Percentiles rank a stretch among this genome's conserved stretches.
phyloP scores from a whole-genome alignment of 2,888 invertebrate species.

The Ennomos quercinarius region DNA sequence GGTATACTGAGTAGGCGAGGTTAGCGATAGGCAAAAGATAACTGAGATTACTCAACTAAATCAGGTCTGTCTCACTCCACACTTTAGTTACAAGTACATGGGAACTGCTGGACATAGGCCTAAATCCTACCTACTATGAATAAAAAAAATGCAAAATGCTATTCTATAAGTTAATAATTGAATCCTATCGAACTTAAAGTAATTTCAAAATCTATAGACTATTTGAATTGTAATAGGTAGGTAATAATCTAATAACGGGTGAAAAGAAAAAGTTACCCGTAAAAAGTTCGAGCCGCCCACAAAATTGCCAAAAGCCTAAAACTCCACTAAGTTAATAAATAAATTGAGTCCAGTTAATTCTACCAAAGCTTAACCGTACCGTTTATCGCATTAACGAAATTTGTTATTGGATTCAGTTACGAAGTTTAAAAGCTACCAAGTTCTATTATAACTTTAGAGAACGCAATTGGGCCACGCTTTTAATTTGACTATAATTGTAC shows the following conservation, averaged over 20 bases:
- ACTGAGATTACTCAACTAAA: too few relatives aligned
- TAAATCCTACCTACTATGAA: too few relatives aligned
- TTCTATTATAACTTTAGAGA: conserved; percentile 40
- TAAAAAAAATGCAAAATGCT: too few relatives aligned
- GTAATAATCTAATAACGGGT: conserved; percentile 4
- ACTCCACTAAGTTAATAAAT: conserved; percentile 39
- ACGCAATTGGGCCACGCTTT: conserved; percentile 35
- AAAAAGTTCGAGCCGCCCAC: conserved; percentile 21
- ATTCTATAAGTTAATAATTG: too few relatives aligned
- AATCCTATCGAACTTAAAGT: too few relatives aligned
- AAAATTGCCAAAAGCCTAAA: conserved; percentile 26
- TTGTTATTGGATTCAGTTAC: conserved; percentile 38
- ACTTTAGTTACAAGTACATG: too few relatives aligned
- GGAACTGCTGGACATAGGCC: too few relatives aligned
- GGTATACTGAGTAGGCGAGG: too few relatives aligned
- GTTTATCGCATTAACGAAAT: conserved; percentile 42
- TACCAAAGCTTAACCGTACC: conserved; percentile 35
- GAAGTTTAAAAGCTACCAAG: conserved; percentile 41
- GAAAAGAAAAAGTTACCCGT: conserved; percentile 8
- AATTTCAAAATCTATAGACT: too few relatives aligned
- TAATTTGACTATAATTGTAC: conserved; percentile 37
- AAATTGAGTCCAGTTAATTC: conserved; percentile 32
- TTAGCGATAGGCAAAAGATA: too few relatives aligned
- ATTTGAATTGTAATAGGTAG: not conserved
- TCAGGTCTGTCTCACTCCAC: too few relatives aligned